A percentile compares a stretch with the other conserved stretches of the same genome.
Evolutionary conservation across 1,140 invertebrate genomes (phyloP).

Genomic region (Samia ricini): DNA sequence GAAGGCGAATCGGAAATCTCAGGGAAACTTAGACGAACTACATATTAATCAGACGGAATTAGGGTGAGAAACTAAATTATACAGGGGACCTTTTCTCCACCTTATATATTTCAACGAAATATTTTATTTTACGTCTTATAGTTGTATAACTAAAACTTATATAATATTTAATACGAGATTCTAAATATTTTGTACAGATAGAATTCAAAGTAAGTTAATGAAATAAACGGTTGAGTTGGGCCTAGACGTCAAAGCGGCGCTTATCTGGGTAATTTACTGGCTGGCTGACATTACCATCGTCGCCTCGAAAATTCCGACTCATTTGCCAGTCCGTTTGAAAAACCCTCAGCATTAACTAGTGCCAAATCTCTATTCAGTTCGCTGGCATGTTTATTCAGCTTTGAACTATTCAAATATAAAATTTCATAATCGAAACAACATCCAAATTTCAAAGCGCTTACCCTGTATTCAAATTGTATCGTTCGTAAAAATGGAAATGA

Average conservation of each 20-base stretch:
- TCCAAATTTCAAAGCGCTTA: background rate
- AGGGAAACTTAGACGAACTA: conserved; percentile 39
- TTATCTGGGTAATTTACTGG: conserved; percentile 68
- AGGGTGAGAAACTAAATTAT: conserved; percentile 32
- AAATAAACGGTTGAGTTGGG: conserved; percentile 51
- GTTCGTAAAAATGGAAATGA: too few relatives aligned
- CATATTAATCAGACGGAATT: conserved; percentile 43
- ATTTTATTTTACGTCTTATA: background rate
- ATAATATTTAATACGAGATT: background rate
- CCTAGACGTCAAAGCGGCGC: conserved; percentile 50
- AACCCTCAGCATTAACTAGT: conserved; percentile 44
- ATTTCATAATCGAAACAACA: background rate
- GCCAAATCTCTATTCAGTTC: conserved; percentile 33
- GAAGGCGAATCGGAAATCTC: conserved; percentile 39
- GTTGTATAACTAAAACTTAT: background rate
- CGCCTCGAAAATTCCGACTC: conserved; percentile 56
- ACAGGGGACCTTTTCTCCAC: conserved; percentile 29
- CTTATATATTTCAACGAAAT: conserved; percentile 14
- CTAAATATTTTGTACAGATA: conserved; percentile 33
- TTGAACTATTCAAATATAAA: background rate
- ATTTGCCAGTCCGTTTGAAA: conserved; percentile 62
- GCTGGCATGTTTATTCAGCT: background rate
- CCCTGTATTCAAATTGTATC: background rate
- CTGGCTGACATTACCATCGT: conserved; percentile 60
- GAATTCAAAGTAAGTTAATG: conserved; percentile 49